These are phyloP conservation scores for Tipula lateralis DNA, from an alignment of 2,888 invertebrate genomes.

Conservation along the genomic window DNA sequence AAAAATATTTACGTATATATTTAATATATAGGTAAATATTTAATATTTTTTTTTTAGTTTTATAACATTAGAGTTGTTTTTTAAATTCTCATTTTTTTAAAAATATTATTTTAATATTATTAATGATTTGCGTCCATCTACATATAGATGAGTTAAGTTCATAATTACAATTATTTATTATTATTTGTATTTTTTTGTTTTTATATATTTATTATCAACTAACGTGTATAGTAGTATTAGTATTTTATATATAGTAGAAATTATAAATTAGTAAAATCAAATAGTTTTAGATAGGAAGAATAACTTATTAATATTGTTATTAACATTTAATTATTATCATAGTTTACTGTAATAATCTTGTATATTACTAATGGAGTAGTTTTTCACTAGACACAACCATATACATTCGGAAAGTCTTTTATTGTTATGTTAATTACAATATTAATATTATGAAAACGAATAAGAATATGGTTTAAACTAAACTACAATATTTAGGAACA, in stretches of 20 bases:
- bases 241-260: constrained; percentile 7
- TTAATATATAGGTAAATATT: constrained; percentile 41
- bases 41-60: constrained; percentile 30
- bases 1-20: constrained; percentile 39
- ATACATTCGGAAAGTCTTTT: background rate
- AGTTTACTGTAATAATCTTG: background rate
- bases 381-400: background rate
- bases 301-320: constrained; percentile 2
- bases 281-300: background rate
- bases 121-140: constrained; percentile 37
- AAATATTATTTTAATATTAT: constrained; percentile 28
- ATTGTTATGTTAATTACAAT: background rate
- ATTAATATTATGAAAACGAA: background rate
- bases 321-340: background rate
- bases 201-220: constrained; percentile 29
- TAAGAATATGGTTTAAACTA: background rate
- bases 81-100: background rate
- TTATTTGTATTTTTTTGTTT: constrained; percentile 29
- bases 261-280: background rate
- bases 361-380: background rate
- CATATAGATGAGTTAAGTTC: constrained; percentile 41
- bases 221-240: too few species aligned
- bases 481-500: constrained; percentile 13
- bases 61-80: background rate
- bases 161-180: constrained; percentile 32